phyloP scores from a whole-genome alignment of 53 echinoderm and acorn worm species.

The Temnopleurus reevesii region DNA sequence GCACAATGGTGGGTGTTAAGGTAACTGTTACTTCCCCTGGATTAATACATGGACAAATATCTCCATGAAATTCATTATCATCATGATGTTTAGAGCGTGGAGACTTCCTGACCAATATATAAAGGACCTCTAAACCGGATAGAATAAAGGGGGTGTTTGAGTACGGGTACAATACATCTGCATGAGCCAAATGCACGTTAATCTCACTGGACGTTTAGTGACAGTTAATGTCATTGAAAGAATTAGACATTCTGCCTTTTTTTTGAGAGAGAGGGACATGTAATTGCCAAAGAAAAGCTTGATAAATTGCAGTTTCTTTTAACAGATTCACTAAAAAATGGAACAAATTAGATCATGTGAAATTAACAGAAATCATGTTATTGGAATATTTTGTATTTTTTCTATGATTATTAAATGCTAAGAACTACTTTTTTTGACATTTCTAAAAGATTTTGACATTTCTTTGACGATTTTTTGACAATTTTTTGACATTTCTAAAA shows the following conservation, averaged over 20 bases:
- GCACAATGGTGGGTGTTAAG: neutral
- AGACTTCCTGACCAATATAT: neutral
- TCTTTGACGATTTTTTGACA: no score
- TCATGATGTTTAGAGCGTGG: neutral
- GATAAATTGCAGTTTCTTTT: no score
- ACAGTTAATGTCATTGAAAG: conserved; percentile 2
- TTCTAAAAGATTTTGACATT: no score
- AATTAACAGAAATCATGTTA: no score
- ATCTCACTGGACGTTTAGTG: neutral
- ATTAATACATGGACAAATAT: neutral
- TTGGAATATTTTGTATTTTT: no score
- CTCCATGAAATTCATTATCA: neutral
- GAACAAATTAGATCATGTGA: no score
- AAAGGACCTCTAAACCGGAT: neutral
- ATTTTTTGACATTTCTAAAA: no score
- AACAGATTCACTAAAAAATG: no score
- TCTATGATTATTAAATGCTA: no score
- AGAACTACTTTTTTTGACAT: no score
- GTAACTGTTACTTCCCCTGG: neutral
- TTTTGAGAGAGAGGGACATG: neutral
- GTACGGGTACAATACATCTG: neutral
- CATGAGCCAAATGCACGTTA: neutral
- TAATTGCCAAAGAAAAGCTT: neutral
- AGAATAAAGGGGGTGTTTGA: neutral
- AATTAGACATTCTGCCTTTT: neutral